Evolutionary conservation across 23 tunicate genomes (phyloP).

Genomic region (Oikopleura dioica): DNA sequence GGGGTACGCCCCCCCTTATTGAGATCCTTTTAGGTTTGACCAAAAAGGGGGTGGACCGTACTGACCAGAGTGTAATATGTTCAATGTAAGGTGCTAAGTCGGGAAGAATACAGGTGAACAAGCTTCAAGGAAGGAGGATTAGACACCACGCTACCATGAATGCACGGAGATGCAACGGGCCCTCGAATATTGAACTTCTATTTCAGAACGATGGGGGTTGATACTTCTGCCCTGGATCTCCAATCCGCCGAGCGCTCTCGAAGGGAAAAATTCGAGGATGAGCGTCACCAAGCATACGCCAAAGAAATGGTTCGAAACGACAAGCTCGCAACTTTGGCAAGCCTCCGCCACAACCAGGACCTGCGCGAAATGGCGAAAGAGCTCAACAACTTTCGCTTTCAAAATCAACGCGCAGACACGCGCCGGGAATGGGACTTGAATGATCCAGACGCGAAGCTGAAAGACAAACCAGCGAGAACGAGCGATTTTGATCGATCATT

Average conservation of each 20-base stretch:
- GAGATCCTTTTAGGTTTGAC: no score
- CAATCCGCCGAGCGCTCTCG: background rate
- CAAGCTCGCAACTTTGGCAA: constrained; percentile 53
- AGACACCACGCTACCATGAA: no score
- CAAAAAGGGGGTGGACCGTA: no score
- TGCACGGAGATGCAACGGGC: no score
- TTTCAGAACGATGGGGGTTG: background rate
- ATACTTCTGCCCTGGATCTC: background rate
- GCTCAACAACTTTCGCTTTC: constrained; percentile 51
- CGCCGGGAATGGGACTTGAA: constrained; percentile 77
- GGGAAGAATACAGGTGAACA: no score
- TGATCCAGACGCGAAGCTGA: constrained; percentile 71
- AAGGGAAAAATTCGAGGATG: background rate
- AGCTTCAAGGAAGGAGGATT: no score
- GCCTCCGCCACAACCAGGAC: constrained; percentile 54
- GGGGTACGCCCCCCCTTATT: no score
- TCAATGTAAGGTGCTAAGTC: no score
- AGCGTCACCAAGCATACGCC: background rate
- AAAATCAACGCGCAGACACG: constrained; percentile 69
- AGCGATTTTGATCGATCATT: constrained; percentile 76
- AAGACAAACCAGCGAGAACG: constrained; percentile 78
- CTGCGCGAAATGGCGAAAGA: constrained; percentile 28
- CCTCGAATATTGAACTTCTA: background rate
- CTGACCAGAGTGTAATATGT: no score
- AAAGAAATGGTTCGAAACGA: constrained; percentile 21